Percentiles rank a stretch among this genome's conserved stretches.
Conservation (phyloP, 2,888 invertebrate species). For the Gibbula magus region DNA sequence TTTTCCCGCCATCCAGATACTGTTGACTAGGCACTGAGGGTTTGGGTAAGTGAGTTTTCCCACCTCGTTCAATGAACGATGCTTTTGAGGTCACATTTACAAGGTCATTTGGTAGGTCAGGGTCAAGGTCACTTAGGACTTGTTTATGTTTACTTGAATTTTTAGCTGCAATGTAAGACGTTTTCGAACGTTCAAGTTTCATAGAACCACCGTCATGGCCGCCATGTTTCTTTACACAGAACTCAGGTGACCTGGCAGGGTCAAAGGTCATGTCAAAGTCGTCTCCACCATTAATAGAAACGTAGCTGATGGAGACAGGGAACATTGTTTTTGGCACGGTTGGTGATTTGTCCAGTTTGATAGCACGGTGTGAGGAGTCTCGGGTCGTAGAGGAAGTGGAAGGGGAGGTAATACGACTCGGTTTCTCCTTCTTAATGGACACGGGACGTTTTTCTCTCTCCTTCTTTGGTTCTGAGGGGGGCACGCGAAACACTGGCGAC, state of each 20-base stretch:
- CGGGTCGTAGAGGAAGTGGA: neutral
- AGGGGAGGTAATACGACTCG: slow-evolving; percentile 18
- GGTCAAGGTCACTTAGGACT: neutral
- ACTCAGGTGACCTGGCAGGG: neutral
- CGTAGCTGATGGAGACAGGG: slow-evolving; percentile 50
- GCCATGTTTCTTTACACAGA: neutral
- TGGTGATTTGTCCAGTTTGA: slow-evolving; percentile 10
- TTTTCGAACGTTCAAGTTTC: slow-evolving; percentile 1
- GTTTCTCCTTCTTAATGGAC: neutral
- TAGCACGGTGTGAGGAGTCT: neutral
- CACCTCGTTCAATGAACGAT: neutral
- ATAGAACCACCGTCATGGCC: neutral
- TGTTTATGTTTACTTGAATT: neutral
- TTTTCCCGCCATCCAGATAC: slow-evolving; percentile 50
- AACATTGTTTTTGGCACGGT: slow-evolving; percentile 39
- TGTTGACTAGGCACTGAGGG: slow-evolving; percentile 60
- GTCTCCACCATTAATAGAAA: slow-evolving; percentile 50
- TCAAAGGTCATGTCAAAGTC: slow-evolving; percentile 33
- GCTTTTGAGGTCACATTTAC: neutral
- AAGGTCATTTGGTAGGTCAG: neutral
- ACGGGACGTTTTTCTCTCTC: neutral
- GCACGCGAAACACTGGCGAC: neutral
- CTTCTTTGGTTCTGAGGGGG: neutral
- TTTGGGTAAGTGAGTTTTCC: slow-evolving; percentile 50
- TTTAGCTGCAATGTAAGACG: slow-evolving; percentile 14